Evolutionary conservation across 2,888 invertebrate genomes (phyloP), one percentile per base, ranked within the genome.

Genomic region (Mimachlamys varia): DNA sequence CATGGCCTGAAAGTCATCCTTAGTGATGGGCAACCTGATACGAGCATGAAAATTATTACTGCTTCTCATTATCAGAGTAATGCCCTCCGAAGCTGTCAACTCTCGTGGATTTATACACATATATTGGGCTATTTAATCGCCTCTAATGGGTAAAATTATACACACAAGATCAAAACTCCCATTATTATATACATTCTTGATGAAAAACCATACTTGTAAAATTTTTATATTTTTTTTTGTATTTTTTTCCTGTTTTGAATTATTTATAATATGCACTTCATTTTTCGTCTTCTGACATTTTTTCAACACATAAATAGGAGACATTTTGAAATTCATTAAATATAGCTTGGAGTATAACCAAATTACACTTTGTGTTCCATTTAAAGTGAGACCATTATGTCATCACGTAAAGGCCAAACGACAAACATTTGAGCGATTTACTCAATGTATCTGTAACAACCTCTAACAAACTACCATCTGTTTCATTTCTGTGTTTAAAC

Each of bases 1-100:
- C 76, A 76, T 76, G 76, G 76, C 33, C 76, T 76, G 76, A 76
- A 76, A 76, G 33, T 33, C 33, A 76, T 76, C 76, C 76, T 76
- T 33, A 76, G 76, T 33, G 76, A 76, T 33, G 22, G 27, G 76
- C 27, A 33, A 76, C 33, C 33, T 15, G 76, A 76, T 76, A 76
- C 33, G n/a, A 76, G 76, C 76, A 76, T 27, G 76, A 33, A 27
- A 76, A 76, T 76, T 27, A 76, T 27, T 76, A 7, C 33, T 12
- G 76, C 15, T 76, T 76, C 76, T 76, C 76, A 33, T 76, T 76
- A 76, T 33, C 33, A 27, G 13, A 1, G 5, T 76, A 76, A 76
- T 76, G 76, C 33, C 76, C 76, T 76, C 13, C 4, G 12, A 76
- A 27, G 33, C 76, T 76, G 33, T 76, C 76, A 76, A 76, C 76